Percentiles rank a stretch among this genome's conserved stretches.
phyloP scores from a whole-genome alignment of 2,888 invertebrate species.

The Hemaris fuciformis region DNA sequence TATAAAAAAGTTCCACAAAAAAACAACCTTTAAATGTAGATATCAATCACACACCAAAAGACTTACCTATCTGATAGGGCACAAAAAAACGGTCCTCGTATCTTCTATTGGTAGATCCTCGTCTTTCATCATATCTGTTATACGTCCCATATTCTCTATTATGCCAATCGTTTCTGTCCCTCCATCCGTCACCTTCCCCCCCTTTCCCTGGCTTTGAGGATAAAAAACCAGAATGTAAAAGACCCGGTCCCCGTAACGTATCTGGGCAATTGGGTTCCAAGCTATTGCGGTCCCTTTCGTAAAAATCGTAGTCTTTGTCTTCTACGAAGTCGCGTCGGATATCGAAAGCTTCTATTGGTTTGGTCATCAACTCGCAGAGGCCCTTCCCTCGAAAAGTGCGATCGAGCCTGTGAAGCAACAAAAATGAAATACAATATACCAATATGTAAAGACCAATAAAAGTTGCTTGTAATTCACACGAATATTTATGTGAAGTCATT shows the following conservation, averaged over 20 bases:
- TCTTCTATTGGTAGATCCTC: slow-evolving; percentile 47
- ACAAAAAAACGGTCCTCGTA: slow-evolving; percentile 69
- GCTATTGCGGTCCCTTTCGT: slow-evolving; percentile 88
- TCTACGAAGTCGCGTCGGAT: slow-evolving; percentile 81
- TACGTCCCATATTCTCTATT: slow-evolving; percentile 32
- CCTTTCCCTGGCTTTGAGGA: slow-evolving; percentile 48
- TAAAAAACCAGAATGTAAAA: slow-evolving; percentile 69
- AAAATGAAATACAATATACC: too few species aligned
- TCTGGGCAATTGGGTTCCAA: slow-evolving; percentile 82
- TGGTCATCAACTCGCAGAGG: slow-evolving; percentile 88
- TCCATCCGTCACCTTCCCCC: slow-evolving; percentile 25
- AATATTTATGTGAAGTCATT: too few species aligned
- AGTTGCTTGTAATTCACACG: too few species aligned
- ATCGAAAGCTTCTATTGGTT: slow-evolving; percentile 86
- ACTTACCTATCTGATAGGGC: slow-evolving; percentile 80
- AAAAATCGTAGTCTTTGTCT: slow-evolving; percentile 89
- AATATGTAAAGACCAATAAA: too few species aligned
- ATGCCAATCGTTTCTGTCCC: slow-evolving; percentile 54
- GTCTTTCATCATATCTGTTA: slow-evolving; percentile 37
- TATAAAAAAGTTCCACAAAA: too few species aligned
- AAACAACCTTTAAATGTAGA: too few species aligned
- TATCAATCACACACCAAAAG: slow-evolving; percentile 20
- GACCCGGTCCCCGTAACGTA: slow-evolving; percentile 61
- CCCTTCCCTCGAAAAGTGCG: slow-evolving; percentile 86
- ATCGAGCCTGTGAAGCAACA: slow-evolving; percentile 84